These are phyloP conservation scores for Tinea trinotella DNA, from an alignment of 2,888 invertebrate species.

Conservation along the genomic window DNA sequence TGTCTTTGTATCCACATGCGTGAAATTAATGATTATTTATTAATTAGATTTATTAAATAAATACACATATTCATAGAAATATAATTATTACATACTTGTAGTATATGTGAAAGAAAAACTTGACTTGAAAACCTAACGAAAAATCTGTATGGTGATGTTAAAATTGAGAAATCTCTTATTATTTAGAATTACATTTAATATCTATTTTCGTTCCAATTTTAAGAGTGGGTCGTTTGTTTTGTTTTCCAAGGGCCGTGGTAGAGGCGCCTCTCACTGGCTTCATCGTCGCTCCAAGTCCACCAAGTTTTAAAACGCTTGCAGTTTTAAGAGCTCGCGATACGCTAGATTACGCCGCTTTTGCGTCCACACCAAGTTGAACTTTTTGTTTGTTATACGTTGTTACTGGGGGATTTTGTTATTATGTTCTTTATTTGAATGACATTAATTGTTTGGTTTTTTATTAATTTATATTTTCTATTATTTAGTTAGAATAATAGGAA, in stretches of 20 bases:
- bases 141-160: no score
- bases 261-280: neutral
- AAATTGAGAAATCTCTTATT: no score
- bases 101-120: no score
- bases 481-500: no score
- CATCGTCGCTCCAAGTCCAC: conserved; percentile 5
- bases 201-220: neutral
- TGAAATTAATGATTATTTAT: no score
- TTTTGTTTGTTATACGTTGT: conserved; percentile 16
- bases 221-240: neutral
- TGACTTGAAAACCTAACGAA: no score
- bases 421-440: neutral
- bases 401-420: conserved; percentile 15
- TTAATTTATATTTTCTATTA: no score
- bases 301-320: conserved; percentile 16
- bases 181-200: no score
- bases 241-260: neutral
- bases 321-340: conserved; percentile 16
- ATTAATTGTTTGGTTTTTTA: neutral
- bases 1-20: no score
- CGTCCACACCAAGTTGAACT: neutral
- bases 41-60: no score
- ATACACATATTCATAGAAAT: no score
- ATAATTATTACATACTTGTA: no score
- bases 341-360: conserved; percentile 15